Base-by-base conservation (phyloP, 2,113 vertebrate genomes). In the Chionis minor region DNA sequence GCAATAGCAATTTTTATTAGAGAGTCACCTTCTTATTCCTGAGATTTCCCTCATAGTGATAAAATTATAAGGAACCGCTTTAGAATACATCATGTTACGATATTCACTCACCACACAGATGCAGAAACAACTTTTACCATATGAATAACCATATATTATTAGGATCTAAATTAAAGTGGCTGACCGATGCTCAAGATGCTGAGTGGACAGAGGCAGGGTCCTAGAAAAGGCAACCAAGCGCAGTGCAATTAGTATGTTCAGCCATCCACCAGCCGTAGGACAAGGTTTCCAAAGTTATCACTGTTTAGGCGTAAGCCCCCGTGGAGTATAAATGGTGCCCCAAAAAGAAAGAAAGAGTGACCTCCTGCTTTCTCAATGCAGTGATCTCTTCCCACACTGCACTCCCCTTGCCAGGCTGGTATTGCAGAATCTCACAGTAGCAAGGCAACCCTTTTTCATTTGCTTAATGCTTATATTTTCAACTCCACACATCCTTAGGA, bases 1-100 rank as follows among this genome's bases (percentile, higher is more conserved):
- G 86, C 63, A 94, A 72, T 28, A 92, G 88, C 47, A 61, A 81
- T 73, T 93, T 86, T 79, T 93, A 79, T 30, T 88, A 55, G 70
- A 65, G 84, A 81, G 69, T 49, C 54, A 32, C 55, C 32, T 86
- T 70, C 83, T 84, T 88, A 86, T 86, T 73, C 55, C 73, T 61
- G 51, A 90, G 23, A 78, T 47, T 71, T 81, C 44, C 49, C 55
- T 49, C 61, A 88, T 14, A 75, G 19, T 27, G 49, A 85, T 87
- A 67, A 84, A 91, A 61, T 61, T 69, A 59, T 38, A 94, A 79
- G 33, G 52, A 79, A 90, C 30, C 33, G 12, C 24, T 58, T 90
- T 10, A 72, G 81, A 91, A 90, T 77, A 38, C 18, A 79, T 38
- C 38, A 26, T 1, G 0, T 71, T 40, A 59, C 11, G 21, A 7